These are phyloP conservation scores for Chaetoderma sp. DNA, from an alignment of 2,888 invertebrate genomes.

Conservation along the genomic window DNA sequence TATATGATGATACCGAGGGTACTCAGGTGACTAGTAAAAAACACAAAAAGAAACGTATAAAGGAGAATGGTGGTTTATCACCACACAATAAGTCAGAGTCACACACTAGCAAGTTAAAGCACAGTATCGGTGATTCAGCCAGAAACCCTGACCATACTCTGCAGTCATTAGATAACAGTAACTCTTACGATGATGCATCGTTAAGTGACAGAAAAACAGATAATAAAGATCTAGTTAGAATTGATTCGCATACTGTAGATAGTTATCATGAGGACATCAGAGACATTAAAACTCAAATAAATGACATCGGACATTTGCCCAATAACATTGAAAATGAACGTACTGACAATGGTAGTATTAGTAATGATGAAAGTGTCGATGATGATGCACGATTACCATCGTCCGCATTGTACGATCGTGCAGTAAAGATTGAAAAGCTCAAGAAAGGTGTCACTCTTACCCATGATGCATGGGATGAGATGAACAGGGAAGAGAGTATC, in stretches of 20 bases:
- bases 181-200: too few species aligned
- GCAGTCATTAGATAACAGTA: too few species aligned
- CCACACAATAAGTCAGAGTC: not conserved
- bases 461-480: slow-evolving; percentile 55
- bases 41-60: slow-evolving; percentile 73
- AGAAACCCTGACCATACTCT: too few species aligned
- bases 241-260: too few species aligned
- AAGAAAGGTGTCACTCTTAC: slow-evolving; percentile 44
- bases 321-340: not conserved
- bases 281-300: not conserved
- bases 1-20: slow-evolving; percentile 90
- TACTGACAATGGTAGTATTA: slow-evolving; percentile 36
- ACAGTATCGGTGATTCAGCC: too few species aligned
- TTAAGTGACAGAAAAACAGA: too few species aligned
- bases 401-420: slow-evolving; percentile 25
- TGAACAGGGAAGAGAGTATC: slow-evolving; percentile 47
- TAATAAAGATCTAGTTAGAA: not conserved
- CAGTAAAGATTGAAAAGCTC: slow-evolving; percentile 50
- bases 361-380: slow-evolving; percentile 43
- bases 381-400: slow-evolving; percentile 5
- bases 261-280: not conserved
- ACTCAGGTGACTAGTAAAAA: slow-evolving; percentile 65
- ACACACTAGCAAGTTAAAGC: slow-evolving; percentile 27
- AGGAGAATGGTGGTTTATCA: slow-evolving; percentile 68
- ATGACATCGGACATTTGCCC: slow-evolving; percentile 30